A percentile compares a stretch with the other conserved stretches of the same genome.
Evolutionary conservation across 2,797 vertebrate genomes (phyloP).

Genomic region (Staurois parvus): DNA sequence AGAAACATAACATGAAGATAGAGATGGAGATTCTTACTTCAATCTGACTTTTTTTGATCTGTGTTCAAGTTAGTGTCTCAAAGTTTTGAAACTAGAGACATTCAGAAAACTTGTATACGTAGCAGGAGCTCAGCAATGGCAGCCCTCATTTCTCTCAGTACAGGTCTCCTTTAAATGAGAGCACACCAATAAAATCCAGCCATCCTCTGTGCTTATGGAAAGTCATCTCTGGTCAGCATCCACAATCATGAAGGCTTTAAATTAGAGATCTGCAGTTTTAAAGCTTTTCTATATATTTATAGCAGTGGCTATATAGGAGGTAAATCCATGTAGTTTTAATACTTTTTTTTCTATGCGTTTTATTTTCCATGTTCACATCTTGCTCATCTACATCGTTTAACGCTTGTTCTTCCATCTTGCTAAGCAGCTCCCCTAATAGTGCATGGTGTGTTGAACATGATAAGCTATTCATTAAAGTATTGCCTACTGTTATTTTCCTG

Average conservation of each 20-base stretch:
- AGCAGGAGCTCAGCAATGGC: too few relatives aligned
- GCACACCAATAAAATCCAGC: neutral
- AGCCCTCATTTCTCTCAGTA: too few relatives aligned
- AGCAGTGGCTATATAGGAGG: neutral
- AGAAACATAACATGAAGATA: too few relatives aligned
- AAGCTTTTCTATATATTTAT: neutral
- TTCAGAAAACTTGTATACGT: too few relatives aligned
- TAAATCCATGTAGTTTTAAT: neutral
- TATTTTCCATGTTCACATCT: constrained; percentile 63
- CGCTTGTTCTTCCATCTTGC: constrained; percentile 72
- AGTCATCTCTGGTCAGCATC: neutral
- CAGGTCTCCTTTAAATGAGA: too few relatives aligned
- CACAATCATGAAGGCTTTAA: neutral
- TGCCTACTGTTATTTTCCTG: constrained; percentile 82
- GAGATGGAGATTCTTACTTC: too few relatives aligned
- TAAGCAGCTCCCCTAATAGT: constrained; percentile 80
- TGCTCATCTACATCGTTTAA: constrained; percentile 72
- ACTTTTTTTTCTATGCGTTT: constrained; percentile 41
- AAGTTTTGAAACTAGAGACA: too few relatives aligned
- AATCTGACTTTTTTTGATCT: too few relatives aligned
- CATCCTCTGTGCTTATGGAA: neutral
- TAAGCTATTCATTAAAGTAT: constrained; percentile 87
- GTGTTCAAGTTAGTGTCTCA: too few relatives aligned
- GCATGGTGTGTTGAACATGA: constrained; percentile 84
- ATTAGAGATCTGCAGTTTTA: neutral